A percentile compares a stretch with the other conserved stretches of the same genome.
Conservation (phyloP, 2,888 invertebrate species). For the Scaptomyza tumidula region DNA sequence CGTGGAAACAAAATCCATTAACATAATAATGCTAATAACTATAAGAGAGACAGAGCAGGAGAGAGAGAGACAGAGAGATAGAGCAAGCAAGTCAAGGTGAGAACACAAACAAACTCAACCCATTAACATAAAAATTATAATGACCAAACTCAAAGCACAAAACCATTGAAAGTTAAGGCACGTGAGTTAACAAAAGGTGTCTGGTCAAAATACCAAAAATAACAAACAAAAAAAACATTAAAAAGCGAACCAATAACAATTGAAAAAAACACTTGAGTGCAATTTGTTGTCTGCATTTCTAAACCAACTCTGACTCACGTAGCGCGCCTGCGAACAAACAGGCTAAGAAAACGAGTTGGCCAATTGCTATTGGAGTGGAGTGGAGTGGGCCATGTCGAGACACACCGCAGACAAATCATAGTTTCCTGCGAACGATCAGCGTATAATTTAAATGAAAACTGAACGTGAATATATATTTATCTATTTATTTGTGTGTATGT, state of each 20-base stretch:
- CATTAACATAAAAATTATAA: constrained; percentile 39
- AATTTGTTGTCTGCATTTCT: constrained; percentile 18
- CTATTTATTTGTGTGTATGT: not conserved
- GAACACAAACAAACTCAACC: constrained; percentile 13
- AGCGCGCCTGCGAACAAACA: constrained; percentile 16
- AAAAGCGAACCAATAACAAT: constrained; percentile 37
- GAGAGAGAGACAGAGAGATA: constrained; percentile 41
- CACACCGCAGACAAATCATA: constrained; percentile 69
- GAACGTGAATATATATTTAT: constrained; percentile 27
- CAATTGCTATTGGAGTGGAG: constrained; percentile 10
- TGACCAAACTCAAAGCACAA: constrained; percentile 24
- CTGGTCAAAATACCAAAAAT: constrained; percentile 13
- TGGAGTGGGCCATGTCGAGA: constrained; percentile 38
- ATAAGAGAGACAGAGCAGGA: constrained; percentile 46
- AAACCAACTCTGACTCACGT: constrained; percentile 39
- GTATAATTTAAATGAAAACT: constrained; percentile 58
- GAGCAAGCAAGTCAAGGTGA: constrained; percentile 9
- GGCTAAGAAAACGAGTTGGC: constrained; percentile 37
- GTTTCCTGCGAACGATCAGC: constrained; percentile 61
- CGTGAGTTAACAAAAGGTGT: constrained; percentile 45
- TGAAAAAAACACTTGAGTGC: constrained; percentile 26
- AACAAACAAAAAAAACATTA: constrained; percentile 6
- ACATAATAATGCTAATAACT: constrained; percentile 65
- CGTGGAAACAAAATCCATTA: constrained; percentile 49
- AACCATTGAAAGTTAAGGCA: constrained; percentile 45